Percentiles rank a stretch among this genome's conserved stretches.
These are phyloP conservation scores for Calidris pygmaea DNA, from an alignment of 2,113 vertebrate genomes.

Conservation along the genomic window DNA sequence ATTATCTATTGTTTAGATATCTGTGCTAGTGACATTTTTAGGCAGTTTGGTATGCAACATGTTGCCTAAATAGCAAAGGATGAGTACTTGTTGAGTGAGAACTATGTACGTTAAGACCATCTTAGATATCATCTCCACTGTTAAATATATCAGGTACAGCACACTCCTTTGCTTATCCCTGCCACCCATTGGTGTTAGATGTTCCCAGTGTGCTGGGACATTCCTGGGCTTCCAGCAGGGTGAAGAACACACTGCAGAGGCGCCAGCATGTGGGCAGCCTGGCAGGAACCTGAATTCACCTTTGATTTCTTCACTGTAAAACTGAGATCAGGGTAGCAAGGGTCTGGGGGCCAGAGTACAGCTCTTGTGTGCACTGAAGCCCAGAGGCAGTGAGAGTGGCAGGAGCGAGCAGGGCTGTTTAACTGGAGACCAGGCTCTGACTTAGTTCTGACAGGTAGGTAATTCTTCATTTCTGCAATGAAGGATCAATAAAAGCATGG, in stretches of 20 bases:
- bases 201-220: neutral
- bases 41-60: neutral
- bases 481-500: neutral
- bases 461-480: neutral
- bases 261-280: neutral
- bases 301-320: neutral
- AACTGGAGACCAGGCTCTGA: neutral
- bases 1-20: neutral
- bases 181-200: neutral
- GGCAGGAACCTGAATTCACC: neutral
- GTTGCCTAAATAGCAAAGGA: neutral
- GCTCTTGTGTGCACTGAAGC: neutral
- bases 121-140: neutral
- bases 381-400: neutral
- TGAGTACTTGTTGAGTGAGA: slow-evolving; percentile 31
- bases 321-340: neutral
- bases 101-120: neutral
- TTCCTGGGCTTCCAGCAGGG: neutral
- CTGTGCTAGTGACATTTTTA: neutral
- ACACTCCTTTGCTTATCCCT: neutral
- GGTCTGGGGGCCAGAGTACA: neutral
- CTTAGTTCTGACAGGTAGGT: neutral
- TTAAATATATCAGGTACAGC: neutral
- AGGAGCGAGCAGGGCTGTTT: neutral
- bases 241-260: rapidly evolving